Evolutionary conservation across 2,113 vertebrate genomes (phyloP).

Genomic region (Rhagologus leucostigma): DNA sequence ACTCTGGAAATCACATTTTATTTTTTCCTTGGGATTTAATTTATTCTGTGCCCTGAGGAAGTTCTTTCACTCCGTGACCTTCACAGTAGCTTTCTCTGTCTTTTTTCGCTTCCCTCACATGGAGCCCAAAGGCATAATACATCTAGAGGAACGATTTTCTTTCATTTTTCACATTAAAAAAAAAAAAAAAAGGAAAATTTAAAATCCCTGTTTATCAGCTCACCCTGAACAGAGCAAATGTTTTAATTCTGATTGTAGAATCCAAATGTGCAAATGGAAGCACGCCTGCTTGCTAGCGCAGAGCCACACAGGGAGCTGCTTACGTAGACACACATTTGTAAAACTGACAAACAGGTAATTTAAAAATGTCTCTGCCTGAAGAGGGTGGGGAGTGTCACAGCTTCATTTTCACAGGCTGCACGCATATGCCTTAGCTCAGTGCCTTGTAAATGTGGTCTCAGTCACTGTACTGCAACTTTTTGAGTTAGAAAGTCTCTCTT

Average conservation of each 20-base stretch:
- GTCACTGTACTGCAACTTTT: background rate
- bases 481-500: constrained; percentile 2
- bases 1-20: constrained; percentile 99
- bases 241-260: constrained; percentile 58
- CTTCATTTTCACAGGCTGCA: background rate
- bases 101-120: constrained; percentile 70
- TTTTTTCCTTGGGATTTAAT: constrained; percentile 92
- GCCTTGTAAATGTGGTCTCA: background rate
- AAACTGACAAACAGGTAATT: constrained; percentile 40
- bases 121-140: constrained; percentile 79
- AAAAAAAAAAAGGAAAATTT: background rate
- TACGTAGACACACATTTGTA: constrained; percentile 10
- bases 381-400: background rate
- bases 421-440: rapidly evolving
- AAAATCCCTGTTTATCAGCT: constrained; percentile 68
- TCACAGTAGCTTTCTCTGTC: constrained; percentile 88
- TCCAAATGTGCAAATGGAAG: constrained; percentile 8
- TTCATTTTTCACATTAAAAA: constrained; percentile 72
- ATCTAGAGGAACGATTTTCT: constrained; percentile 74
- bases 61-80: constrained; percentile 98
- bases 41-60: constrained; percentile 99
- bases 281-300: background rate
- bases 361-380: background rate
- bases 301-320: background rate
- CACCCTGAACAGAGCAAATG: constrained; percentile 59